These are phyloP conservation scores for Drosophila picticornis DNA, from an alignment of 2,888 invertebrate genomes.

Conservation along the genomic window DNA sequence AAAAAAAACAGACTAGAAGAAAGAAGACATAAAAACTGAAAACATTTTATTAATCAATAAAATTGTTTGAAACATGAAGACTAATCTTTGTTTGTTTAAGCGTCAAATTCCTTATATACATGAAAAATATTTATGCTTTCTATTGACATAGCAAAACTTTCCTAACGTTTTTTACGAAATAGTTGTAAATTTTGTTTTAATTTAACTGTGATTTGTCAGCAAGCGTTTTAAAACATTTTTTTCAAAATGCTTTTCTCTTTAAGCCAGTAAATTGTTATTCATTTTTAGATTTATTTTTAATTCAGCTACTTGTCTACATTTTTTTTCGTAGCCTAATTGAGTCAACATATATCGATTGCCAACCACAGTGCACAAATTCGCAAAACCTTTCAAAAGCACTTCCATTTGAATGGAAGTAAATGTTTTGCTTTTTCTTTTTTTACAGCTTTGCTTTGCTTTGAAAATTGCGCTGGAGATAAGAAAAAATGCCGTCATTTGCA, in stretches of 20 bases:
- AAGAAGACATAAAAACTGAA: neutral
- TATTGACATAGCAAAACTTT: neutral
- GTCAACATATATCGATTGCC: slow-evolving; percentile 24
- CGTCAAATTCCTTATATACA: too few relatives aligned
- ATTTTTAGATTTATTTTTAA: neutral
- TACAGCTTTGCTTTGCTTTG: slow-evolving; percentile 5
- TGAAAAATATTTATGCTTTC: too few relatives aligned
- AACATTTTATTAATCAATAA: neutral
- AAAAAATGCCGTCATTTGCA: slow-evolving; percentile 36
- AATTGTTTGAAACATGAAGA: neutral
- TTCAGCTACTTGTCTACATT: neutral
- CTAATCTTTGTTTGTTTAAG: neutral
- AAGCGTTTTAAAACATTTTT: neutral
- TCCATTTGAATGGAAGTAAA: slow-evolving; percentile 12
- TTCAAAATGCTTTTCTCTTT: neutral
- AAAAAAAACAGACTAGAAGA: neutral
- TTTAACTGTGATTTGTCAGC: neutral
- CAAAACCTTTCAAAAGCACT: neutral
- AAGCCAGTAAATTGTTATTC: neutral
- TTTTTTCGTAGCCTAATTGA: slow-evolving; percentile 3
- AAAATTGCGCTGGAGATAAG: slow-evolving; percentile 38
- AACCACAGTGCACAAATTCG: neutral
- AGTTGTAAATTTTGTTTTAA: neutral
- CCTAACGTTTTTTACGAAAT: neutral
- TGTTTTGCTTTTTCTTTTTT: slow-evolving; percentile 18